Evolutionary conservation across 2,797 vertebrate genomes (phyloP), one percentile per base, ranked within the genome.

Genomic region (Lycodopsis pacificus): DNA sequence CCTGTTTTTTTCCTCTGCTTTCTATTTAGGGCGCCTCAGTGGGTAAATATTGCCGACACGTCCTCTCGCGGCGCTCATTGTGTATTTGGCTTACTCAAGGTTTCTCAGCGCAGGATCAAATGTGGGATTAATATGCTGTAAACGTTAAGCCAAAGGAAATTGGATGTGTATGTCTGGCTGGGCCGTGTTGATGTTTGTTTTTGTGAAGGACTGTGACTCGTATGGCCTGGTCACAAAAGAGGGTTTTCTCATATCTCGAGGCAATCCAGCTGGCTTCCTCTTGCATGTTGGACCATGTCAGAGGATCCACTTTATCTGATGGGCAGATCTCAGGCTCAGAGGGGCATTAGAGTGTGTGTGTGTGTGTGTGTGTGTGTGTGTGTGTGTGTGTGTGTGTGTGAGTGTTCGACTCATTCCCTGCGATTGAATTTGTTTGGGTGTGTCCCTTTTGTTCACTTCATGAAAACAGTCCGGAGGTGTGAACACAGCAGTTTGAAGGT

Each of bases 61-160:
- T 89, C 87, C 81, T 85, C 79, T 79, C 62, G 73, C 69, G 75
- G 79, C 77, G 81, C 83, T 87, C 90, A 85, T 86, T 80, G 82
- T 85, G 77, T 87, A 42, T 90, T 90, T 91, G 71, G 86, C 72
- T 86, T 80, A 59, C 86, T 89, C 72, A 79, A 70, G 83, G 82
- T 72, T 90, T 88, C 79, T 86, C 84, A 76, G 76, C n/a, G 20
- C 62, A 22, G 82, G 86, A 89, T 92, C 87, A 88, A 86, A 88
- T 83, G 82, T 84, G 57, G 85, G 79, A 92, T 94, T 93, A 91
- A 90, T 92, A 89, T 89, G 87, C 85, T 88, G 86, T 91, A 87
- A 86, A 88, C 64, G 65, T 72, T 79, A 89, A 92, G 83, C 80
- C 79, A 83, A 79, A 80, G 86, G 89, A 93, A 94, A 92, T 93